A percentile compares a stretch with the other conserved stretches of the same genome.
phyloP scores from a whole-genome alignment of 2,888 invertebrate species.

The Cephus nigrinus region DNA sequence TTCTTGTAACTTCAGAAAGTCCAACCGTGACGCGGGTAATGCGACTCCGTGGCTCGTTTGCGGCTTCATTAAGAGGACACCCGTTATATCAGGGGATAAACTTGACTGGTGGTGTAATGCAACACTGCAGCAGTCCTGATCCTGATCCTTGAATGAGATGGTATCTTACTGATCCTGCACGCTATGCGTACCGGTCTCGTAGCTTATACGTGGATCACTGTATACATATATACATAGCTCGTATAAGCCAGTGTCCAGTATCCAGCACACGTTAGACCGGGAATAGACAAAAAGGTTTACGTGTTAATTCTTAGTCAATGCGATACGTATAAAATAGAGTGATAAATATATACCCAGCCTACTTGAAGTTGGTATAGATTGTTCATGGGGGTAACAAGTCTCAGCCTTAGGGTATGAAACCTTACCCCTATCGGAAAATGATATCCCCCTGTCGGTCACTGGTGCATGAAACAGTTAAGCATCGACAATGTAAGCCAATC shows the following conservation, averaged over 20 bases:
- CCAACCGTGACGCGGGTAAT: neutral
- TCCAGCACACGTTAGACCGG: neutral
- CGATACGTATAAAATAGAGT: neutral
- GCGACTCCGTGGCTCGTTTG: conserved; percentile 2
- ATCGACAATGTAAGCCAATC: conserved; percentile 67
- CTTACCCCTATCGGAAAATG: conserved; percentile 64
- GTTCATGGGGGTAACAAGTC: conserved; percentile 3
- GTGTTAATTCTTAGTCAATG: neutral
- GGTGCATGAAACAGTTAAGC: conserved; percentile 67
- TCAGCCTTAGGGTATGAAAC: conserved; percentile 51
- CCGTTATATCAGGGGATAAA: conserved; percentile 60
- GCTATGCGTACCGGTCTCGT: conserved; percentile 9
- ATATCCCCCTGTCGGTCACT: conserved; percentile 61
- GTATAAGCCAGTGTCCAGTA: neutral
- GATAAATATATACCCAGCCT: neutral
- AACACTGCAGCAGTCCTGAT: conserved; percentile 56
- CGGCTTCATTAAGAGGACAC: conserved; percentile 51
- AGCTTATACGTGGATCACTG: neutral
- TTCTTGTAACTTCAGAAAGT: neutral
- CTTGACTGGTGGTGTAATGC: conserved; percentile 58
- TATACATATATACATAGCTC: neutral
- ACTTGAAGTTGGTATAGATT: neutral
- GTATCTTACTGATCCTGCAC: conserved; percentile 46
- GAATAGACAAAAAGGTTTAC: neutral
- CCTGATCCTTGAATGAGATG: conserved; percentile 59